Base-by-base conservation (phyloP, 2,888 invertebrate genomes). In the Mantis religiosa region DNA sequence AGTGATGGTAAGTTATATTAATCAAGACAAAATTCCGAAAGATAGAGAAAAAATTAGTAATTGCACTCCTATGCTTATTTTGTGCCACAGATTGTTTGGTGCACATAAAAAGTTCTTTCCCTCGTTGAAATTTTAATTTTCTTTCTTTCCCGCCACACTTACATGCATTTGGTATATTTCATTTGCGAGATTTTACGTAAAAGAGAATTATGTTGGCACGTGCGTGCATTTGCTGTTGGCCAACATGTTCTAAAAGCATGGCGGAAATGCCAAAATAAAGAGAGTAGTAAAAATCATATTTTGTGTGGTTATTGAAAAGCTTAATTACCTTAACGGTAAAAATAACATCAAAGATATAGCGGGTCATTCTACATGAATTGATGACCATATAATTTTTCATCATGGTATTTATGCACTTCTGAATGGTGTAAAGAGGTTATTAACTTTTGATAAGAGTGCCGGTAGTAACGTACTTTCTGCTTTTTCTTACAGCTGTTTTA, bases 401-500 rank as follows among this genome's bases (percentile, higher is more conserved):
- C 15, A 71, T 71, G 54, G 54, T 71, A 71, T 71, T 71, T 6
- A 20, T 20, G 20, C 6, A 71, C 20, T 71, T 71, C 20, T 71
- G 41, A 71, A 14, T 20, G 4, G 25, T 71, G 6, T 4, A 20
- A 71, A 25, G 54, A 20, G 54, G 20, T 15, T 71, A 71, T 20
- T 71, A 6, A 20, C 0, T 71, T 71, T 3, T 1, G 25, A 20
- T 20, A 20, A 25, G 0, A 6, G 54, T 71, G 15, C 25, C 25
- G 25, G 54, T 71, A 20, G 4, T 71, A 71, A 71, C 6, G 54
- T 71, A 2, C 54, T 15, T 71, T 84, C 15, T 20, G 25, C 20
- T 20, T 85, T 88, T 20, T 71, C 15, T 93, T 93, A 89, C 93
- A 95, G 99, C 94, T 99, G 90, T 99, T 99, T 94, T 99, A 99